Conservation (phyloP, 2,888 invertebrate genomes). For the Allophyes oxyacanthae region DNA sequence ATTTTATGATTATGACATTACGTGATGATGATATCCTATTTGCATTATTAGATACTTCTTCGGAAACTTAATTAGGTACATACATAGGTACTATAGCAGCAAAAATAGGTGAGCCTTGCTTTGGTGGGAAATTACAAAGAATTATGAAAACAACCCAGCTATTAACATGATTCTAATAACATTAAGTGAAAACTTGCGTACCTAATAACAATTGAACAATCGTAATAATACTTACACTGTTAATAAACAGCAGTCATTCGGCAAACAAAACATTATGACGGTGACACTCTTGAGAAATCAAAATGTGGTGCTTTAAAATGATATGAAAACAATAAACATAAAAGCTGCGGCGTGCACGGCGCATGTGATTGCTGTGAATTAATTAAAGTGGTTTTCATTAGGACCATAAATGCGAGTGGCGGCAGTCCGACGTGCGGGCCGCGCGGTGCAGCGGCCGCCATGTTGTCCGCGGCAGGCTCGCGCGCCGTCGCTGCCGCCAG, state of each 20-base stretch:
- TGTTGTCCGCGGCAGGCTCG: conserved; percentile 56
- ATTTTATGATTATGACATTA: conserved; percentile 18
- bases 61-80: background rate
- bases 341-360: conserved; percentile 78
- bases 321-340: conserved; percentile 88
- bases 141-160: conserved; percentile 43
- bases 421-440: conserved; percentile 50
- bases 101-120: conserved; percentile 29
- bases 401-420: conserved; percentile 74
- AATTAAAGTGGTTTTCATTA: conserved; percentile 88
- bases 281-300: conserved; percentile 89
- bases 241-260: conserved; percentile 70
- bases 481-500: conserved; percentile 50
- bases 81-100: conserved; percentile 1
- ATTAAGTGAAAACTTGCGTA: conserved; percentile 80
- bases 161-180: conserved; percentile 68
- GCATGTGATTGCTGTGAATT: conserved; percentile 88
- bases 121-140: conserved; percentile 23
- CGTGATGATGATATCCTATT: conserved; percentile 31
- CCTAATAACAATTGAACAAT: conserved; percentile 71
- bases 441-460: conserved; percentile 62
- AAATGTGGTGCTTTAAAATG: conserved; percentile 84
- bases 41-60: background rate
- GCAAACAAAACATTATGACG: conserved; percentile 78
- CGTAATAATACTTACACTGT: conserved; percentile 67